Evolutionary conservation across 1,140 invertebrate genomes (phyloP).

Genomic region (Orius insidiosus): DNA sequence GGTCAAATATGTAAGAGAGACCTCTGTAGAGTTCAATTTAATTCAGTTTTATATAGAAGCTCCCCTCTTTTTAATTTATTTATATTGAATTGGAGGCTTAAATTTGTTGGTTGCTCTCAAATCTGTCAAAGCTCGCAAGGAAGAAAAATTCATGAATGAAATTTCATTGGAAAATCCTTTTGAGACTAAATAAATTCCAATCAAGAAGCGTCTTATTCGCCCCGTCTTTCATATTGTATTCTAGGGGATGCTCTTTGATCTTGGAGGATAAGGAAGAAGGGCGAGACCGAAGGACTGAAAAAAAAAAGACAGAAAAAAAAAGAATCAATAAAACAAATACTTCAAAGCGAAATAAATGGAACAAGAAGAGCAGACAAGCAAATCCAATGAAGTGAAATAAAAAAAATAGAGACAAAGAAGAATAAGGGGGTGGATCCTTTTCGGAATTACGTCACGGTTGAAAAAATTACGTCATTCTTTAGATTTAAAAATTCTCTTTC

Average conservation of each 20-base stretch:
- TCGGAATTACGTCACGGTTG: too few relatives aligned
- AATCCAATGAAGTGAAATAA: constrained; percentile 11
- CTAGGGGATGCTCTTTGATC: constrained; percentile 7
- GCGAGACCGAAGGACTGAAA: too few relatives aligned
- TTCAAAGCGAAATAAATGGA: constrained; percentile 10
- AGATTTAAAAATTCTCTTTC: too few relatives aligned
- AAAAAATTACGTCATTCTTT: too few relatives aligned
- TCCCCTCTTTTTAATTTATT: too few relatives aligned
- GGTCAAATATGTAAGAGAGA: too few relatives aligned
- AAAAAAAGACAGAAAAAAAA: too few relatives aligned
- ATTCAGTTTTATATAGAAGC: too few relatives aligned
- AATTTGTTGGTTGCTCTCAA: too few relatives aligned
- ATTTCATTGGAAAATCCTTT: not conserved
- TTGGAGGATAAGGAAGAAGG: not conserved
- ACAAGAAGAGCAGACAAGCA: constrained; percentile 8
- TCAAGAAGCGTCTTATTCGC: not conserved
- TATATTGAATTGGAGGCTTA: too few relatives aligned
- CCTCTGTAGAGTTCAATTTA: too few relatives aligned
- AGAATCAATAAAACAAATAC: constrained; percentile 11
- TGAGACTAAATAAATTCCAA: not conserved
- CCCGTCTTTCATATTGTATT: not conserved
- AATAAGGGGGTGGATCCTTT: not conserved
- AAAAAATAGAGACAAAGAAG: constrained; percentile 10
- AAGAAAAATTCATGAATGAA: not conserved
- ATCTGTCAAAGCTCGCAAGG: too few relatives aligned